Percentiles rank a stretch among this genome's conserved stretches.
phyloP scores from a whole-genome alignment of 2,113 vertebrate species.

The Tretioscincus oriximinensis region DNA sequence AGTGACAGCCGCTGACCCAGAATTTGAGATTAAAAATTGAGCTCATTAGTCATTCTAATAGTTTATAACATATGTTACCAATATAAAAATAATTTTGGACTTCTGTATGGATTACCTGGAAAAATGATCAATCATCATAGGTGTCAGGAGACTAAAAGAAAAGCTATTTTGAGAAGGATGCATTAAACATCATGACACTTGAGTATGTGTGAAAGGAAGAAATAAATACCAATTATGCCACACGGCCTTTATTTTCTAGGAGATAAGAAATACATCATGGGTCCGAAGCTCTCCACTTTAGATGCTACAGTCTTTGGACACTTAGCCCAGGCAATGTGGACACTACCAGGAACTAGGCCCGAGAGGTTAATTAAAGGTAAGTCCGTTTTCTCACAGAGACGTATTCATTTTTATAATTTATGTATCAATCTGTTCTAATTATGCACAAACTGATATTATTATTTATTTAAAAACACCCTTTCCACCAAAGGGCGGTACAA shows the following conservation, averaged over 20 bases:
- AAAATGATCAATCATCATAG: not conserved
- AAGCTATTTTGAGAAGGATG: not conserved
- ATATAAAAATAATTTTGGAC: no score
- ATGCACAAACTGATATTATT: no score
- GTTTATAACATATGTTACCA: not conserved
- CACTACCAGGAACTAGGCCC: conserved; percentile 90
- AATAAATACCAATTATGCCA: not conserved
- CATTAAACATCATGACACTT: not conserved
- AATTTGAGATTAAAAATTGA: not conserved
- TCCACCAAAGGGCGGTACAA: no score
- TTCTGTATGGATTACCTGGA: not conserved
- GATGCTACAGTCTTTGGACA: conserved; percentile 96
- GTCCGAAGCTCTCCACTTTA: conserved; percentile 88
- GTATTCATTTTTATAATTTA: no score
- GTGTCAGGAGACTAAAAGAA: not conserved
- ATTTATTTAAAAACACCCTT: no score
- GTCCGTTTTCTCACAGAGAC: conserved; percentile 10
- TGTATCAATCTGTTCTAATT: no score
- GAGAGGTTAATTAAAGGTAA: conserved; percentile 95
- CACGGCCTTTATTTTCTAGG: conserved; percentile 71
- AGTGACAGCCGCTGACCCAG: not conserved
- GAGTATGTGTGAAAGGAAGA: not conserved
- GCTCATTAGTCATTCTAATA: not conserved
- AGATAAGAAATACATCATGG: conserved; percentile 98
- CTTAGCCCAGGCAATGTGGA: conserved; percentile 97